These are phyloP conservation scores for Drosophila baimaii DNA, from an alignment of 1,140 invertebrate genomes.

Conservation along the genomic window DNA sequence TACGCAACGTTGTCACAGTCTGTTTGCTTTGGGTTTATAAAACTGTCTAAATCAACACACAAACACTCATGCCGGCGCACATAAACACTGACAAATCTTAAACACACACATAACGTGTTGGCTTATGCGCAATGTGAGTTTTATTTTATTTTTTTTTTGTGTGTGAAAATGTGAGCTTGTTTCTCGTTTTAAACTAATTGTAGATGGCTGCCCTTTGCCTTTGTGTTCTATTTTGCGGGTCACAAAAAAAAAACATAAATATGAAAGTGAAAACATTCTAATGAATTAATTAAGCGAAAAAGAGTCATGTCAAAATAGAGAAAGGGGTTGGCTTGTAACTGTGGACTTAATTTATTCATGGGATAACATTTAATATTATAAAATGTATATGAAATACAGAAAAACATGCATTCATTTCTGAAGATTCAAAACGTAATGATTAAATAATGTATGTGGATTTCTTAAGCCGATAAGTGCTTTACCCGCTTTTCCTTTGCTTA, in stretches of 20 bases:
- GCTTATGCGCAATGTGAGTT: conserved; percentile 64
- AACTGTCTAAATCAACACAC: conserved; percentile 54
- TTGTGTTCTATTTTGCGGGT: conserved; percentile 4
- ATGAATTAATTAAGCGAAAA: conserved; percentile 30
- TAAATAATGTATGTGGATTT: neutral
- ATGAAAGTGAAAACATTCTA: conserved; percentile 6
- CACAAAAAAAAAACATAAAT: neutral
- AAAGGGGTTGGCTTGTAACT: neutral
- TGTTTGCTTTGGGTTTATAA: conserved; percentile 54
- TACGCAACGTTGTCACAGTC: conserved; percentile 51
- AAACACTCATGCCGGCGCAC: conserved; percentile 29
- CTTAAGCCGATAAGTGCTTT: neutral
- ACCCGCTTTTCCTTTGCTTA: too few species aligned
- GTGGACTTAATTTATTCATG: neutral
- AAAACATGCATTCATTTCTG: too few species aligned
- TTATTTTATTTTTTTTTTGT: conserved; percentile 7
- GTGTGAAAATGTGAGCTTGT: conserved; percentile 18
- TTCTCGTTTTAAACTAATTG: conserved; percentile 71
- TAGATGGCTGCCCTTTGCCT: conserved; percentile 47
- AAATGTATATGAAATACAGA: too few species aligned
- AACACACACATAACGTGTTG: conserved; percentile 59
- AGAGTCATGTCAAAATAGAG: conserved; percentile 26
- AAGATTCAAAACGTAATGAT: neutral
- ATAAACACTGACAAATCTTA: conserved; percentile 51
- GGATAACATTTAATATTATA: neutral